Conservation (phyloP, 2,797 vertebrate genomes). For the Emydoidea blandingii region DNA sequence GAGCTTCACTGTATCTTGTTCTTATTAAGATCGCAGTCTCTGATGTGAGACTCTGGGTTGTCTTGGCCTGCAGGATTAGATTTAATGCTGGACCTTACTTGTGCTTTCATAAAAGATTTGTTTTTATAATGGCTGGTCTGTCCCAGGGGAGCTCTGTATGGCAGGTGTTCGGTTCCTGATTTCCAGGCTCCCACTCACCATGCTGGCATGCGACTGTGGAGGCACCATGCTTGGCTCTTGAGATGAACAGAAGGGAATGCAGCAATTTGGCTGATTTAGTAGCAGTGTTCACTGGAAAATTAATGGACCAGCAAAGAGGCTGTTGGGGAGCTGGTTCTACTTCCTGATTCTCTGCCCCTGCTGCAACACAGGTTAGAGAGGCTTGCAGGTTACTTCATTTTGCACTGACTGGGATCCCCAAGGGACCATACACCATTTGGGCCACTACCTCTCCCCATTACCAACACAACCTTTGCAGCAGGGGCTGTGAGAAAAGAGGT, state of each 20-base stretch:
- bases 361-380: neutral
- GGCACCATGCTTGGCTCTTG: neutral
- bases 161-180: neutral
- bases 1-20: neutral
- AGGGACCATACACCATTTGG: neutral
- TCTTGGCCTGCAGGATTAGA: neutral
- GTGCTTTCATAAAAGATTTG: neutral
- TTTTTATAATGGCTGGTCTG: neutral
- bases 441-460: neutral
- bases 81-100: neutral
- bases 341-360: neutral
- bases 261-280: neutral
- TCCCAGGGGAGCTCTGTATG: neutral
- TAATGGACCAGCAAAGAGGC: neutral
- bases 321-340: neutral
- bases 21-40: neutral
- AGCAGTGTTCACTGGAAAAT: neutral
- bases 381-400: neutral
- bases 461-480: neutral
- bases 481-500: neutral
- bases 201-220: neutral
- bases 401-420: neutral
- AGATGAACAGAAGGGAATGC: neutral
- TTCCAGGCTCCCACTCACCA: neutral
- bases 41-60: neutral